Evolutionary conservation across 53 echinoderm and acorn worm genomes (phyloP), one percentile per base, ranked within the genome.

Genomic region (Mesocentrotus franciscanus): DNA sequence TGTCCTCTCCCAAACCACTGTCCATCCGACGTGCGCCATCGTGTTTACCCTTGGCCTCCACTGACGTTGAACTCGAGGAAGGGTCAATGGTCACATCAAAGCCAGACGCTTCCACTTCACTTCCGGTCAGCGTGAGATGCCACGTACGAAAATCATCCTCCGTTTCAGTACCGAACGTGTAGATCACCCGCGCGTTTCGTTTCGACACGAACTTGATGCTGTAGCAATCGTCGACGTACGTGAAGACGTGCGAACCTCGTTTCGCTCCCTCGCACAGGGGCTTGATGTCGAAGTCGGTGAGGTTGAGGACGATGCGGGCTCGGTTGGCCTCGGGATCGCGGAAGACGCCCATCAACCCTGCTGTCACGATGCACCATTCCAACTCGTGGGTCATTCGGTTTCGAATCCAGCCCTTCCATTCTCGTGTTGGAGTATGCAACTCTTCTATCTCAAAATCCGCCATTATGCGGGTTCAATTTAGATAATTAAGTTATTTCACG

Each of bases 1-100:
- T n/a, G 61, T 95, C 95, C 0, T 95, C 96, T 62, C 97, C 97
- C 2, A 96, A 59, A 17, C 97, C 97, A 32, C 95, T 96, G 76
- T 96, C 97, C 70, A 71, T 95, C 71, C 95, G 91, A 26, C 89
- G 71, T n/a, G 95, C 95, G 26, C 4, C 55, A 55, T 11, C 0
- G 42, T 87, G 95, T 85, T 15, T 71, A 30, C 60, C 42, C 92
- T 91, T 68, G 36, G 68, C 91, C 92, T 74, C 75, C 4, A 12
- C 30, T 33, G 93, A 61, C 17, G 61, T 32, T 30, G 60, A 18
- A 61, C 59, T 60, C 17, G 78, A 61, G 10, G 89, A 10, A 14
- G 14, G 0, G 10, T 29, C 66, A 22, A 42, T 61, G 42, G 85
- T 85, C n/a, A 58, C n/a, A 39, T 87, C 87, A 9, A 87, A 27